A percentile compares a stretch with the other conserved stretches of the same genome.
These are phyloP conservation scores for Pagetopsis macropterus DNA, from an alignment of 2,797 vertebrate species.

Conservation along the genomic window DNA sequence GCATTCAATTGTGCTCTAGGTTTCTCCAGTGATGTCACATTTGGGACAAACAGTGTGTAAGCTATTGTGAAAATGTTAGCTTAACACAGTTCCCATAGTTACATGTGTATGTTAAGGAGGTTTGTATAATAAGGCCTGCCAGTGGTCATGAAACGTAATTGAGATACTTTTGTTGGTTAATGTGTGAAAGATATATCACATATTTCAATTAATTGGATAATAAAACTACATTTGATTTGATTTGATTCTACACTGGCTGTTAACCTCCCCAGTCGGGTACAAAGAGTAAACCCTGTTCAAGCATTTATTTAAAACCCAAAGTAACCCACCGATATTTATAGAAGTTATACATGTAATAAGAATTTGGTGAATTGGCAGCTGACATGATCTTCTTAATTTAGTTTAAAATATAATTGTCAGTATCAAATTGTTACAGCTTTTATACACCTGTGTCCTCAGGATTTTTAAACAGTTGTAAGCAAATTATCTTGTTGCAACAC, in stretches of 20 bases:
- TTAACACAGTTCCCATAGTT: constrained; percentile 2
- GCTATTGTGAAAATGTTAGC: background rate
- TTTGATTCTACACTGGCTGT: background rate
- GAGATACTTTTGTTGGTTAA: too few relatives aligned
- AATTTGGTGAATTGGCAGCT: background rate
- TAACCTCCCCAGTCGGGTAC: background rate
- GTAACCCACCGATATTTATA: background rate
- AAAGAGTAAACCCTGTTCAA: background rate
- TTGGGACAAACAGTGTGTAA: background rate
- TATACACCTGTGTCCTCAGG: constrained; percentile 12
- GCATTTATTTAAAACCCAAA: background rate
- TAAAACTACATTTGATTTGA: too few relatives aligned
- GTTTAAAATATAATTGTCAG: background rate
- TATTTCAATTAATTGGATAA: too few relatives aligned
- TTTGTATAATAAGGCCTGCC: constrained; percentile 2
- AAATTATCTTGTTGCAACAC: constrained; percentile 5
- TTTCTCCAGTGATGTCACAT: background rate
- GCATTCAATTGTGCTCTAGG: background rate
- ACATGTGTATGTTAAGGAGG: constrained; percentile 12
- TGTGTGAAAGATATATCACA: too few relatives aligned
- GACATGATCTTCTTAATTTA: background rate
- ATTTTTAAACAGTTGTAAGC: background rate
- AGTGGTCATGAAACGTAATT: constrained; percentile 1
- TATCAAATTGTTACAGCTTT: background rate
- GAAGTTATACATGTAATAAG: background rate